A percentile compares a stretch with the other conserved stretches of the same genome.
Evolutionary conservation across 2,113 vertebrate genomes (phyloP).

Genomic region (Rhombomys opimus): DNA sequence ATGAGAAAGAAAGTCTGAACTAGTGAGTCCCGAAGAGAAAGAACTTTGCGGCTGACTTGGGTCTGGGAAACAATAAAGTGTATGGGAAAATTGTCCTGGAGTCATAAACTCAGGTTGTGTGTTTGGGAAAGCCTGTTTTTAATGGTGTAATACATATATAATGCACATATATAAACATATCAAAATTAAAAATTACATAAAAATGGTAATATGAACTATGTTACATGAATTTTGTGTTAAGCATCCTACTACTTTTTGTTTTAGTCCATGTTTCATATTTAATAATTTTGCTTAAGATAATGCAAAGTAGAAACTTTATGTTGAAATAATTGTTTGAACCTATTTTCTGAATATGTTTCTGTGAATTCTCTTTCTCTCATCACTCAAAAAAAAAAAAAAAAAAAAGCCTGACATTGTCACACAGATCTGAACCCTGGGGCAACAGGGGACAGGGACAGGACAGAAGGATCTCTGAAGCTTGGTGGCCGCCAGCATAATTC

Average conservation of each 20-base stretch:
- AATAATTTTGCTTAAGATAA: not conserved
- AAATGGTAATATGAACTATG: not conserved
- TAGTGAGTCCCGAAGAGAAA: not conserved
- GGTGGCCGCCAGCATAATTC: not conserved
- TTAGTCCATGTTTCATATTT: not conserved
- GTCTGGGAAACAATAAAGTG: not conserved
- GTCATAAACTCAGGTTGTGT: not conserved
- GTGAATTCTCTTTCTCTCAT: not conserved
- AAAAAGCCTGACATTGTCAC: not conserved
- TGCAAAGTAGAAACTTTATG: not conserved
- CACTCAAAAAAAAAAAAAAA: no score
- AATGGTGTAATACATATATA: not conserved
- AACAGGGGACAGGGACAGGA: not conserved
- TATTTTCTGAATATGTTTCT: not conserved
- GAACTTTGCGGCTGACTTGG: not conserved
- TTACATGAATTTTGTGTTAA: not conserved
- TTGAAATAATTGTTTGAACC: conserved; percentile 32
- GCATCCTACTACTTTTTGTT: not conserved
- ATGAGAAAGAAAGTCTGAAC: not conserved
- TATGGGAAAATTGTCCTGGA: not conserved
- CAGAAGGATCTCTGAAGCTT: not conserved
- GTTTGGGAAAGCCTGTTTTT: not conserved
- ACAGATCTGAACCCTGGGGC: not conserved
- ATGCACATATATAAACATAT: not conserved
- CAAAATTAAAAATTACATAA: conserved; percentile 18